A percentile compares a stretch with the other conserved stretches of the same genome.
Conservation (phyloP, 1,140 invertebrate genomes). For the Oedothorax gibbosus region DNA sequence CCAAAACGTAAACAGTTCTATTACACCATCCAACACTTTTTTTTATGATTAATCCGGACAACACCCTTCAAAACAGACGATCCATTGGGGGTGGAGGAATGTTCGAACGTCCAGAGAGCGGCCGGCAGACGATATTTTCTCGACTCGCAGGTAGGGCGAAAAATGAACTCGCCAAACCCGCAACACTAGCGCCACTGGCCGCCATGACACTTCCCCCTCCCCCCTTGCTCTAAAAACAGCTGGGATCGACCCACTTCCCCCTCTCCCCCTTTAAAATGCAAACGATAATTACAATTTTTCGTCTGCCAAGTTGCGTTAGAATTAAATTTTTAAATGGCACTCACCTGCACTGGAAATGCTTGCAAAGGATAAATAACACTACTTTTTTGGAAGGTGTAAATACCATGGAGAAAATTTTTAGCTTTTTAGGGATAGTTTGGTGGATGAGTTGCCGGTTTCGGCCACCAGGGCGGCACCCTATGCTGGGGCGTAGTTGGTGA, state of each 20-base stretch:
- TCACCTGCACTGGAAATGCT: slow-evolving; percentile 1
- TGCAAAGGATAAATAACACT: no score
- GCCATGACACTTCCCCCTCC: slow-evolving; percentile 9
- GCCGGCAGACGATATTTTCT: slow-evolving; percentile 15
- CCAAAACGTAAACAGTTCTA: no score
- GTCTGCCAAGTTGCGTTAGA: neutral
- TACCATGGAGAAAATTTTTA: slow-evolving; percentile 14
- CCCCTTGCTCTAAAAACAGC: slow-evolving; percentile 1
- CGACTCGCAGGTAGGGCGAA: slow-evolving; percentile 25
- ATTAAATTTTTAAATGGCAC: neutral
- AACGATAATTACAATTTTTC: neutral
- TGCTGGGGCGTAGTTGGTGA: neutral
- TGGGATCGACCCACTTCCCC: neutral
- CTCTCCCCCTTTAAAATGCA: slow-evolving; percentile 4
- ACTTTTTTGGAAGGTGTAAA: neutral
- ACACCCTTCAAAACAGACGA: no score
- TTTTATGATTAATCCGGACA: no score
- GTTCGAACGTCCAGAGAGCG: no score
- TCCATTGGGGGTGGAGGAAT: no score
- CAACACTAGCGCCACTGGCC: slow-evolving; percentile 20
- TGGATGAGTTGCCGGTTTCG: neutral
- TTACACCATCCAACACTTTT: no score
- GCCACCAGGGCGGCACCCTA: slow-evolving; percentile 12
- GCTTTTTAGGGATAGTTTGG: slow-evolving; percentile 10
- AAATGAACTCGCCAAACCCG: slow-evolving; percentile 29